These are phyloP conservation scores for Odontocerum albicorne DNA, from an alignment of 2,888 invertebrate species.

Conservation along the genomic window DNA sequence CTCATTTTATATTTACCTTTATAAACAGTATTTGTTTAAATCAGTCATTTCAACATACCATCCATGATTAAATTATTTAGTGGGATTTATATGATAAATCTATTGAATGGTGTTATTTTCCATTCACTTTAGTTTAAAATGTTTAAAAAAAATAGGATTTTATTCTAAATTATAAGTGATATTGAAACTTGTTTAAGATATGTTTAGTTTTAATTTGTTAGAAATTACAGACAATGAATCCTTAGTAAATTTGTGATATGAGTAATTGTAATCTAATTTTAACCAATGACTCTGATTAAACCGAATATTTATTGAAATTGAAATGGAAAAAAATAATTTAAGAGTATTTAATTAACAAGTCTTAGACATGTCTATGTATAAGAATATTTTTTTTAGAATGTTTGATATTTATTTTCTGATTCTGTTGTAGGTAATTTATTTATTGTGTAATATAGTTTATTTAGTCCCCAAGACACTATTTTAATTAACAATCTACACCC, in stretches of 20 bases:
- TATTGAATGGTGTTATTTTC: slow-evolving; percentile 12
- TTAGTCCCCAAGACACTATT: too few species aligned
- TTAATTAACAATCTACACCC: too few species aligned
- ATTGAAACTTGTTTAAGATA: slow-evolving; percentile 3
- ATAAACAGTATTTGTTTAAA: slow-evolving; percentile 14
- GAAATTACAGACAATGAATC: slow-evolving; percentile 18
- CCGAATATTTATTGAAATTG: neutral
- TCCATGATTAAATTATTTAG: too few species aligned
- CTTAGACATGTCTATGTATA: too few species aligned
- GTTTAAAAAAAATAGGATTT: too few species aligned
- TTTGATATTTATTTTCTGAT: neutral
- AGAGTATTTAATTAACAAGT: too few species aligned
- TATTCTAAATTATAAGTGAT: too few species aligned
- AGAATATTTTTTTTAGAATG: too few species aligned
- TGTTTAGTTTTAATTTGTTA: slow-evolving; percentile 5
- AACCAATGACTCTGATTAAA: slow-evolving; percentile 4
- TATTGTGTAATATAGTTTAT: too few species aligned
- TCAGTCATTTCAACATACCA: slow-evolving; percentile 15
- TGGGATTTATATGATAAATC: slow-evolving; percentile 3
- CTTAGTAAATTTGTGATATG: slow-evolving; percentile 29
- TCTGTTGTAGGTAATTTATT: too few species aligned
- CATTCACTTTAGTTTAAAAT: too few species aligned
- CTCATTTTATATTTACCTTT: slow-evolving; percentile 25
- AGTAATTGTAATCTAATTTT: slow-evolving; percentile 16
- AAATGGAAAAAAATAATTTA: neutral